phyloP scores from a whole-genome alignment of 2,113 vertebrate genomes.

The Heterotilapia buettikoferi region DNA sequence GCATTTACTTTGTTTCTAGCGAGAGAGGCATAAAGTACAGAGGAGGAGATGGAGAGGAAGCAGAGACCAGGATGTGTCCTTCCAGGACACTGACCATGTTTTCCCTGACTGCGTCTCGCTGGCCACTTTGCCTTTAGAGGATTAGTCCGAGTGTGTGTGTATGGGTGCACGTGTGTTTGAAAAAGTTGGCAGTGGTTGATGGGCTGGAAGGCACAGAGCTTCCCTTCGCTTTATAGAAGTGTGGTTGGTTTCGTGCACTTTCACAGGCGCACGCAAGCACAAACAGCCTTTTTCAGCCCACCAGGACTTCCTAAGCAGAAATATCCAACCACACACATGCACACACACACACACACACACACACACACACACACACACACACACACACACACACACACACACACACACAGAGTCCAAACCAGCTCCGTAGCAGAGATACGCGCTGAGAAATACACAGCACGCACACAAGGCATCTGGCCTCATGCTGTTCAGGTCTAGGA shows the following conservation, averaged over 20 bases:
- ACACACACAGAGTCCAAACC: not conserved
- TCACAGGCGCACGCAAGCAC: not conserved
- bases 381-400: not conserved
- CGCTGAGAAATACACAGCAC: rapidly evolving
- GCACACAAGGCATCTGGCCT: not conserved
- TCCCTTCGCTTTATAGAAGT: not conserved
- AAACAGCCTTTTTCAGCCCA: not conserved
- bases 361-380: not conserved
- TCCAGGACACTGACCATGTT: slow-evolving; percentile 10
- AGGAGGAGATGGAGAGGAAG: not conserved
- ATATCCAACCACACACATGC: not conserved
- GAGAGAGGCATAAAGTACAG: not conserved
- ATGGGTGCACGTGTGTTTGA: not conserved
- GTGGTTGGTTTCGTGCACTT: not conserved
- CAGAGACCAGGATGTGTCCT: not conserved
- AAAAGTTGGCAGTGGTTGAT: not conserved
- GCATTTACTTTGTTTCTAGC: not conserved
- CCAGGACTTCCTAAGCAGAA: not conserved
- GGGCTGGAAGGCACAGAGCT: slow-evolving; percentile 4
- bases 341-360: not conserved
- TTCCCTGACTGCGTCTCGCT: not conserved
- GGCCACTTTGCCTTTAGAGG: slow-evolving; percentile 23
- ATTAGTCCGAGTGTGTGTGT: slow-evolving; percentile 8
- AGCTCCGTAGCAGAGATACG: not conserved
- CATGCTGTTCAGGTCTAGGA: slow-evolving; percentile 8